Conservation (phyloP, 1,140 invertebrate genomes). For the Scaptomyza graminum region DNA sequence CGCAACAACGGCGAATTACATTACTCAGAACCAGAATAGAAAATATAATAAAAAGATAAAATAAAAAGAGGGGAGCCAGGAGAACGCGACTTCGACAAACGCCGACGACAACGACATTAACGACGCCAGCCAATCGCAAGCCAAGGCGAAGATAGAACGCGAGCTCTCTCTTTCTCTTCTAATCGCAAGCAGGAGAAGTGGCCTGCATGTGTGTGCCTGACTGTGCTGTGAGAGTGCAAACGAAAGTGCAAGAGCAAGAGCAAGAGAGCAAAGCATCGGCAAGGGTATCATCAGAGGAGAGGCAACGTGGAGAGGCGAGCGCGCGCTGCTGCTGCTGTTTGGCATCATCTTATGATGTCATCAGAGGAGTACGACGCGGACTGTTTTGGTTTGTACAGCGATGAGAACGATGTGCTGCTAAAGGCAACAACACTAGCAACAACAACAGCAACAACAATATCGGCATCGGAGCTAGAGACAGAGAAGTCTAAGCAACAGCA, state of each 20-base stretch:
- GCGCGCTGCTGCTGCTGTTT: slow-evolving; percentile 72
- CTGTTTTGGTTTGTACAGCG: slow-evolving; percentile 93
- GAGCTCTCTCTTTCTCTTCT: slow-evolving; percentile 10
- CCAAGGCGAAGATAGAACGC: slow-evolving; percentile 40
- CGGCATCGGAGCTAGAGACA: slow-evolving; percentile 31
- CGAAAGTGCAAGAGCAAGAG: slow-evolving; percentile 46
- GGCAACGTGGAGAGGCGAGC: slow-evolving; percentile 45
- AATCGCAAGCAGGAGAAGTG: slow-evolving; percentile 42
- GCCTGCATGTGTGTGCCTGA: slow-evolving; percentile 48
- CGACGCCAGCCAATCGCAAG: slow-evolving; percentile 39
- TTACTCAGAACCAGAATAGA: slow-evolving; percentile 4
- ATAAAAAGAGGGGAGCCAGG: slow-evolving; percentile 6
- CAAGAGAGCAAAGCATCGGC: slow-evolving; percentile 17
- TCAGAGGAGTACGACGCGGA: slow-evolving; percentile 95
- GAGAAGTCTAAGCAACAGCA: slow-evolving; percentile 35
- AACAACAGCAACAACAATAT: slow-evolving; percentile 42
- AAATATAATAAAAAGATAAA: background rate
- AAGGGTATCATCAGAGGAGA: slow-evolving; percentile 29
- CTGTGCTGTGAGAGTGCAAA: slow-evolving; percentile 43
- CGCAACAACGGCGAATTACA: slow-evolving; percentile 47
- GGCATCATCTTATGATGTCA: slow-evolving; percentile 93
- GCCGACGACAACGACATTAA: background rate
- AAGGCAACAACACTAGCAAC: slow-evolving; percentile 85
- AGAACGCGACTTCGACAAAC: slow-evolving; percentile 6
- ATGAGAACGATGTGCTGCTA: slow-evolving; percentile 92